These are phyloP conservation scores for Canis aureus DNA, from an alignment of 2,113 vertebrate genomes.

Conservation along the genomic window DNA sequence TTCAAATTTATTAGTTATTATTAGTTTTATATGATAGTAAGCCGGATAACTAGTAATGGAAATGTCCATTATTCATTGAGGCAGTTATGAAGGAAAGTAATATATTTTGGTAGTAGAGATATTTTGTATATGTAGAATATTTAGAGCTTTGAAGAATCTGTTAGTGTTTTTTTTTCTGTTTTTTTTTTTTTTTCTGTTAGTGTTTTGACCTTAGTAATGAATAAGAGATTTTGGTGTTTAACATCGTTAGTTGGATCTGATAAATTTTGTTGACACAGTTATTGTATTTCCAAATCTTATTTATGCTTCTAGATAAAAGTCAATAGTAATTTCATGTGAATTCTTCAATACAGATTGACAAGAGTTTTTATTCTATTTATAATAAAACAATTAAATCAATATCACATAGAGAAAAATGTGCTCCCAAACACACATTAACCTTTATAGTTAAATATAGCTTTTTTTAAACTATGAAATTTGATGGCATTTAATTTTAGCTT, in stretches of 20 bases:
- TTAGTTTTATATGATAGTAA: not conserved
- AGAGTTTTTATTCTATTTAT: not conserved
- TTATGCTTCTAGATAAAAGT: conserved; percentile 35
- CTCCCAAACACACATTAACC: not conserved
- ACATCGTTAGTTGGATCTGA: not conserved
- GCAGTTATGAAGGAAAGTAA: not conserved
- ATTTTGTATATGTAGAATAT: not conserved
- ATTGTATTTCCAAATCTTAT: not conserved
- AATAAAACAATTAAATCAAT: not conserved
- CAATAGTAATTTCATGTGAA: not conserved
- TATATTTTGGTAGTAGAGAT: not conserved
- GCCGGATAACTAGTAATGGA: not conserved
- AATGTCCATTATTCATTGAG: not conserved
- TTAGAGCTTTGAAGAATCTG: not conserved
- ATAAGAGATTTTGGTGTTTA: not conserved
- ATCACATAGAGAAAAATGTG: not conserved
- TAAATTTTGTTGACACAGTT: not conserved
- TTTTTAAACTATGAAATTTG: not conserved
- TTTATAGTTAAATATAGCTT: not conserved
- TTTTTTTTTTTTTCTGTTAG: too few species aligned
- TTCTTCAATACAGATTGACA: not conserved
- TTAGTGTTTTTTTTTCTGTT: not conserved
- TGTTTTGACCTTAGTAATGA: not conserved
- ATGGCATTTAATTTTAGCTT: conserved; percentile 2
- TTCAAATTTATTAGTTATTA: not conserved